Conservation (phyloP, 1,140 invertebrate genomes). For the Ceratoteleas bidentatus region DNA sequence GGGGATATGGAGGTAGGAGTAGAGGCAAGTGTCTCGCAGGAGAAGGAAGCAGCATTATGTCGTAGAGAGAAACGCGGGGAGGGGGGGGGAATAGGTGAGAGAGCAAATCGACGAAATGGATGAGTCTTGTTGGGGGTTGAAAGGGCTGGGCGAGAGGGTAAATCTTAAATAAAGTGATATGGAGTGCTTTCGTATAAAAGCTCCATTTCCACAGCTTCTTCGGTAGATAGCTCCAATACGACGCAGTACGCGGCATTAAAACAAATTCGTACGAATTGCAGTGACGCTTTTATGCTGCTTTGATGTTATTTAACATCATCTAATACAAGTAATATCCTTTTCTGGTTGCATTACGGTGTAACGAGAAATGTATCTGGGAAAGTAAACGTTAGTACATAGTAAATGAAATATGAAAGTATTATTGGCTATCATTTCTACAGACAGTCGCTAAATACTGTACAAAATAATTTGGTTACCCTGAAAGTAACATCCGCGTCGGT, state of each 20-base stretch:
- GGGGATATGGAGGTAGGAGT: too few relatives aligned
- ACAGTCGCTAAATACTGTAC: too few relatives aligned
- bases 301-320: slow-evolving; percentile 58
- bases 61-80: slow-evolving; percentile 13
- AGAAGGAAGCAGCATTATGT: slow-evolving; percentile 33
- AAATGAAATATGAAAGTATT: too few relatives aligned
- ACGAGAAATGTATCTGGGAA: slow-evolving; percentile 32
- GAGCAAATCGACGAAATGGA: slow-evolving; percentile 79
- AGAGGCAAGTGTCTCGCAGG: slow-evolving; percentile 4
- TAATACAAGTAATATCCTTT: slow-evolving; percentile 55
- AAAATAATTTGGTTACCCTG: too few relatives aligned
- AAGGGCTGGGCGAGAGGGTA: slow-evolving; percentile 81
- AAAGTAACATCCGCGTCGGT: too few relatives aligned
- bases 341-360: slow-evolving; percentile 33
- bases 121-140: slow-evolving; percentile 81
- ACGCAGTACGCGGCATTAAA: slow-evolving; percentile 66
- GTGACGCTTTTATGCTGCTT: slow-evolving; percentile 59
- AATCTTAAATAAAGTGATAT: slow-evolving; percentile 83
- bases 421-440: too few relatives aligned
- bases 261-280: slow-evolving; percentile 66
- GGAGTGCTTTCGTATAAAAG: slow-evolving; percentile 82
- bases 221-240: slow-evolving; percentile 73
- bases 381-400: slow-evolving; percentile 43
- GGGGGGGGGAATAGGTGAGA: slow-evolving; percentile 48
- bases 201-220: slow-evolving; percentile 80